Evolutionary conservation across 2,113 vertebrate genomes (phyloP).

Genomic region (Macrotis lagotis): DNA sequence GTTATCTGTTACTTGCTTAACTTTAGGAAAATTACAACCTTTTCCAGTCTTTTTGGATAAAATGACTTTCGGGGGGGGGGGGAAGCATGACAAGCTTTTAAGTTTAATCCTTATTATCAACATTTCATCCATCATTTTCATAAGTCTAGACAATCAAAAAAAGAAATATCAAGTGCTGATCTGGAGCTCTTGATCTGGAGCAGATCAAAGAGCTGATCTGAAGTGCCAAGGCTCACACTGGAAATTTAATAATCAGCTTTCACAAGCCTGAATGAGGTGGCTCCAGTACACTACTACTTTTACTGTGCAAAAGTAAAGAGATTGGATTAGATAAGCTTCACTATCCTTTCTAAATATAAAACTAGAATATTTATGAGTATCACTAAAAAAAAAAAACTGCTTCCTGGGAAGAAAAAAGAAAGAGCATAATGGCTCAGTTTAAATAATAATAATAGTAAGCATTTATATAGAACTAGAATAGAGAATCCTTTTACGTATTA

Average conservation of each 20-base stretch:
- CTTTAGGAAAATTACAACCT: neutral
- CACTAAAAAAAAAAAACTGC: neutral
- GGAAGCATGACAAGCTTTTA: no score
- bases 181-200: neutral
- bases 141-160: neutral
- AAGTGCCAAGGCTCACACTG: neutral
- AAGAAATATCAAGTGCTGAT: neutral
- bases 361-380: neutral
- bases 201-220: no score
- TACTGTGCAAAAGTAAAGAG: neutral
- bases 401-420: conserved; percentile 19
- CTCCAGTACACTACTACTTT: neutral
- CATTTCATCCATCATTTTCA: neutral
- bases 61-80: neutral
- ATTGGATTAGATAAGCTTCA: neutral
- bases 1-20: neutral
- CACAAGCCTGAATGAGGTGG: neutral
- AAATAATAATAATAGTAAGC: neutral
- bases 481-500: neutral
- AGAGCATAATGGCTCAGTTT: neutral
- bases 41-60: neutral
- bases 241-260: neutral
- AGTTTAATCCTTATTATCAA: neutral
- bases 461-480: neutral
- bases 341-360: neutral